Evolutionary conservation across 1,140 invertebrate genomes (phyloP), one percentile per base, ranked within the genome.

Genomic region (Augochlora pura): DNA sequence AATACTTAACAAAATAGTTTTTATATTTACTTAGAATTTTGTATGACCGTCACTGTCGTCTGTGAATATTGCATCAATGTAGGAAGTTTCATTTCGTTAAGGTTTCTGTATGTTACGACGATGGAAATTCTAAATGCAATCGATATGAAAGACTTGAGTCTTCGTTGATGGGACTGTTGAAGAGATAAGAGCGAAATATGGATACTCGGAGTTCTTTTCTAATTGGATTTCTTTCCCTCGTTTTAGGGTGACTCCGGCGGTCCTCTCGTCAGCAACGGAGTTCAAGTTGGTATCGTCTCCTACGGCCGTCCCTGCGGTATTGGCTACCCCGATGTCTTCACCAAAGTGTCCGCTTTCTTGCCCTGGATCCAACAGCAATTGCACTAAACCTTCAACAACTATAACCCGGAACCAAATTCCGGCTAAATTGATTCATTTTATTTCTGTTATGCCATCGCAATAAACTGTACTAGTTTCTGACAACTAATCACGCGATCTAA

Each of bases 281-380:
- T 59, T 8, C 87, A 92, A 8, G 88, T 93, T 64, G 96, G 95
- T 66, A 91, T 96, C 18, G 94, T 95, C 0, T 95, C 94, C 60
- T 96, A 94, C 93, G 95, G 95, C 16, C 90, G 91, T n/a, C 94
- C 94, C 0, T 96, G 96, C 78, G 95, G 94, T 2, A 71, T 76
- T 25, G 94, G 94, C 14, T 92, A 91, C 39, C 95, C 94, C 21
- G 94, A 95, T 82, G 93, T 95, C 72, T 95, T 93, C 88, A 93
- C 92, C 0, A 90, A 93, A 39, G 88, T 94, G 62, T 91, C 91
- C 59, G 87, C 91, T 27, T 94, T 90, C 83, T 59, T 80, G 6
- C 32, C 64, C 52, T 94, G 93, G 93, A 86, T 94, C 38, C 4
- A 67, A 8, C 7, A 5, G 7, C 18, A 57, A 0, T 21, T n/a